Base-by-base conservation (phyloP, 1,140 invertebrate species). In the Brachionus sp. region DNA sequence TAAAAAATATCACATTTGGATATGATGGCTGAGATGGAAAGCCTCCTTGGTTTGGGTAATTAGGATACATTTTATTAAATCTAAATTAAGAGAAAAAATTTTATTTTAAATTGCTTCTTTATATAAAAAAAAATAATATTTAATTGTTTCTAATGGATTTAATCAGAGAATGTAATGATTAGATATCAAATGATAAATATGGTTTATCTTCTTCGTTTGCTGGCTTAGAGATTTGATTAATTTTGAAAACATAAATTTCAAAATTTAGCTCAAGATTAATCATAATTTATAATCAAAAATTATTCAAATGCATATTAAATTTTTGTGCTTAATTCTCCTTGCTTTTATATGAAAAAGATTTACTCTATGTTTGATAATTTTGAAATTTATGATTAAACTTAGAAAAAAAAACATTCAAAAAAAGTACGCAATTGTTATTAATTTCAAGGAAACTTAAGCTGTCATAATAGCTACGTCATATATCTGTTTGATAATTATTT, bases 1-100 rank as follows among this genome's bases (percentile, higher is more conserved):
- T 75, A 25, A 46, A 29, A 9, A 39, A 42, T 1, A 37, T 19
- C 16, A 70, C 66, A 23, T 39, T 39, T 50, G 39, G 39, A 46
- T 13, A 75, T n/a, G 37, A 39, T 42, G 37, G 42, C 13, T 75
- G 37, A 75, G 39, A 44, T 25, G 70, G 70, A 46, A 44, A 75
- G 10, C 70, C 70, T 29, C 70, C 70, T 75, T 75, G 70, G 44
- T 75, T 75, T n/a, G 70, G 70, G 29, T 75, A 75, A 13, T 75
- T 75, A 23, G 70, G 70, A 33, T 75, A 75, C 70, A 75, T 75
- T 75, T 50, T 50, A 13, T 75, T 35, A 39, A 19, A 46, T 75
- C n/a, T 75, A 50, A 75, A 29, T 75, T 9, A 39, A 37, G 46
- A 75, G 46, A 75, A n/a, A 13, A 46, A 29, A 13, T 16, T n/a